These are phyloP conservation scores for Tokudaia tokunoshimensis DNA, from an alignment of 2,797 vertebrate species.

Conservation along the genomic window DNA sequence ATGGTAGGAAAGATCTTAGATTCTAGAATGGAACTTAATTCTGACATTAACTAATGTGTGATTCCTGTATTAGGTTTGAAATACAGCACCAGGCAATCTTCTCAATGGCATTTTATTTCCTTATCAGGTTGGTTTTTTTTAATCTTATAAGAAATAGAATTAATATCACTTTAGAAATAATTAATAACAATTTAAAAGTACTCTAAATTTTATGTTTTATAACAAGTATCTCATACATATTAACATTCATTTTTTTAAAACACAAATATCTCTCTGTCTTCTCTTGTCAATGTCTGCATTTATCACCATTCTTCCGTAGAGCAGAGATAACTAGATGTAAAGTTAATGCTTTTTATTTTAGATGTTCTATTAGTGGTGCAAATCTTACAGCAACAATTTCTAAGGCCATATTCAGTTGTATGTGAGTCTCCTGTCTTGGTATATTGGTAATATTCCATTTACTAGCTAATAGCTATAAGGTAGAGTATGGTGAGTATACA, in stretches of 20 bases:
- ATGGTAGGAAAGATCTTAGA: too few relatives aligned
- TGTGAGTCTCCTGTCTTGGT: neutral
- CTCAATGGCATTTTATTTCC: neutral
- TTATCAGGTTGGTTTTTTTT: neutral
- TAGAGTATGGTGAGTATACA: neutral
- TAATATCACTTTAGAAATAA: neutral
- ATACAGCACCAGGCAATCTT: neutral
- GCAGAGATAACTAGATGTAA: neutral
- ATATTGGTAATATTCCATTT: conserved; percentile 39
- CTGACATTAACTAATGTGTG: neutral
- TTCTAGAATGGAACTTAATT: neutral
- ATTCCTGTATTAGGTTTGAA: neutral
- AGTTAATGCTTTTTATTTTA: neutral
- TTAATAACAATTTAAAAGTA: neutral
- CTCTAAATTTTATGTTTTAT: neutral
- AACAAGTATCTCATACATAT: neutral
- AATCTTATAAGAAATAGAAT: neutral
- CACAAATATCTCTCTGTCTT: neutral
- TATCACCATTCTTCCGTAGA: neutral
- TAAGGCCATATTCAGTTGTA: neutral
- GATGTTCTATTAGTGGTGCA: neutral
- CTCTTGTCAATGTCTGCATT: neutral
- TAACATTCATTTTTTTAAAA: neutral
- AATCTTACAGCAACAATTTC: neutral
- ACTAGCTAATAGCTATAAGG: neutral